phyloP scores from a whole-genome alignment of 2,113 vertebrate species.

The Euleptes europaea region DNA sequence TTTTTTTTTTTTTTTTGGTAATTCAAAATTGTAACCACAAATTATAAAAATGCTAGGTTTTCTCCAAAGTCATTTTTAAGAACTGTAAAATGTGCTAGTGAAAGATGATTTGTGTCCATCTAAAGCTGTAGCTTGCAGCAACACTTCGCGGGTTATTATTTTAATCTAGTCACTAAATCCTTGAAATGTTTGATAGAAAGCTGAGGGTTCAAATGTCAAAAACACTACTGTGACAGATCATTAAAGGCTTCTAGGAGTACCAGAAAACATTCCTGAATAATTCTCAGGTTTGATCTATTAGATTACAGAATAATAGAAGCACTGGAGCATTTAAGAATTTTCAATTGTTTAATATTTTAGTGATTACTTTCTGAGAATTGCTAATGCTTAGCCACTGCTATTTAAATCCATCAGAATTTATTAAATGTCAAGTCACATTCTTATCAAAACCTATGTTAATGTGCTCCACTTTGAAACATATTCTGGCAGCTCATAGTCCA shows the following conservation, averaged over 20 bases:
- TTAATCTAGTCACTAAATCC: conserved; percentile 76
- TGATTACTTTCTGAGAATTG: conserved; percentile 3
- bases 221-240: conserved; percentile 53
- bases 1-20: neutral
- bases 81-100: conserved; percentile 60
- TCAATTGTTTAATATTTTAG: conserved; percentile 10
- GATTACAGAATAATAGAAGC: neutral
- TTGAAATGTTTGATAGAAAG: conserved; percentile 68
- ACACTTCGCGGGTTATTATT: conserved; percentile 69
- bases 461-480: neutral
- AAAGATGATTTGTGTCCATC: conserved; percentile 74
- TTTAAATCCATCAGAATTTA: conserved; percentile 1
- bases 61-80: conserved; percentile 48
- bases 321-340: conserved; percentile 16
- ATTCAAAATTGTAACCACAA: conserved; percentile 24
- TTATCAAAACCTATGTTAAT: neutral
- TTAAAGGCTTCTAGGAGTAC: conserved; percentile 50
- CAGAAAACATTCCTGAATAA: neutral
- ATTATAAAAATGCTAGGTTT: conserved; percentile 53
- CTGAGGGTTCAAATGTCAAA: conserved; percentile 63
- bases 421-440: conserved; percentile 1
- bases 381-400: neutral
- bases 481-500: neutral
- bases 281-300: conserved; percentile 11
- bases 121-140: conserved; percentile 69